Evolutionary conservation across 2,888 invertebrate species (phyloP).

Genomic region (Brassicogethes aeneus): DNA sequence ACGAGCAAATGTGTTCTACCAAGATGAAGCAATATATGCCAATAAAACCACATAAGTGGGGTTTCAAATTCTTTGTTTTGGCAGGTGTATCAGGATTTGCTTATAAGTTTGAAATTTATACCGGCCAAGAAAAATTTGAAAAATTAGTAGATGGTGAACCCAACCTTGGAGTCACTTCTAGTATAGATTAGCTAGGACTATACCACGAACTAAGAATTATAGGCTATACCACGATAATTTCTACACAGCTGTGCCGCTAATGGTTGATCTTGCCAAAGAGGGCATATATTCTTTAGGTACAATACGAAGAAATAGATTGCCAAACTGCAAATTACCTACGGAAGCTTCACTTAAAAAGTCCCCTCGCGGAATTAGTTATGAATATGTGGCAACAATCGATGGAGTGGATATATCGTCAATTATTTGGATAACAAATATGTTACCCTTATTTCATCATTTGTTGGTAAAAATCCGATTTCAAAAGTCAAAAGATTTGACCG

Average conservation of each 20-base stretch:
- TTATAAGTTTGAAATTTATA: slow-evolving; percentile 11
- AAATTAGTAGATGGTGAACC: slow-evolving; percentile 5
- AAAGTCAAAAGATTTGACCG: no score
- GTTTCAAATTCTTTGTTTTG: slow-evolving; percentile 9
- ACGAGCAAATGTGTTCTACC: slow-evolving; percentile 5
- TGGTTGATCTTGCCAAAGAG: slow-evolving; percentile 9
- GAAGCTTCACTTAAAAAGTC: slow-evolving; percentile 4
- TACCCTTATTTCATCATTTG: no score
- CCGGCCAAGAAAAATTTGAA: slow-evolving; percentile 7
- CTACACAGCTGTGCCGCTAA: slow-evolving; percentile 10
- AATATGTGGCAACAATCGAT: not conserved
- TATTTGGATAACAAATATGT: slow-evolving; percentile 8
- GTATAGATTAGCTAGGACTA: no score
- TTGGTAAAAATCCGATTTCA: no score
- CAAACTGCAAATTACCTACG: slow-evolving; percentile 8
- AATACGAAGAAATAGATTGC: slow-evolving; percentile 7
- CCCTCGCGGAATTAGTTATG: not conserved
- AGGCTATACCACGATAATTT: no score
- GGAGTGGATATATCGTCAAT: slow-evolving; percentile 5
- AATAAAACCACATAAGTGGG: slow-evolving; percentile 9
- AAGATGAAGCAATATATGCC: slow-evolving; percentile 7
- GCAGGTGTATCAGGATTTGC: no score
- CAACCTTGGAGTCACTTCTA: slow-evolving; percentile 8
- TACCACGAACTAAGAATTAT: no score
- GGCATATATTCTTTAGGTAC: slow-evolving; percentile 8